Percentiles rank a stretch among this genome's conserved stretches.
Conservation (phyloP, 2,113 vertebrate species). For the Phalacrocorax pelagicus region DNA sequence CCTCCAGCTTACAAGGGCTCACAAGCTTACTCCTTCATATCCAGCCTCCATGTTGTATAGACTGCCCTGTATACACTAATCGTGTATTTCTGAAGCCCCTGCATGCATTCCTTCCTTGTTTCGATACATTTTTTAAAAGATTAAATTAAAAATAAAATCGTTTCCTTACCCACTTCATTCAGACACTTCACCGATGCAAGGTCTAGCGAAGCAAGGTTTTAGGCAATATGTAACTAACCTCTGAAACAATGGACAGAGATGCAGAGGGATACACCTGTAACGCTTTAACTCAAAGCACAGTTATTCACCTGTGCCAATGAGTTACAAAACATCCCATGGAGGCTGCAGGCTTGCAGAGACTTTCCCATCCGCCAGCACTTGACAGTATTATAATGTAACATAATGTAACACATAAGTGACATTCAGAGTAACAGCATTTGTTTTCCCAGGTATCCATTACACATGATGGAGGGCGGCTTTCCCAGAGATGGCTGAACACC, state of each 20-base stretch:
- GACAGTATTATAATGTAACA: no score
- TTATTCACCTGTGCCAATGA: no score
- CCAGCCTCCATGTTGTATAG: not conserved
- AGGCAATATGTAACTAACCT: no score
- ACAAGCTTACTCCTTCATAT: not conserved
- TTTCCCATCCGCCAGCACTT: no score
- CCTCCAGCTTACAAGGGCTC: not conserved
- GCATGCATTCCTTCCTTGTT: not conserved
- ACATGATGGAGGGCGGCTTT: not conserved
- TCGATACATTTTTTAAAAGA: not conserved
- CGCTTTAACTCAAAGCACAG: no score
- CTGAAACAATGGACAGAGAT: no score
- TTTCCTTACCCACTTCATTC: not conserved
- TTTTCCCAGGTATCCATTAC: rapidly evolving
- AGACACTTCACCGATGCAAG: not conserved
- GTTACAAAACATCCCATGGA: no score
- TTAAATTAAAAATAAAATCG: not conserved
- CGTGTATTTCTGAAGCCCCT: not conserved
- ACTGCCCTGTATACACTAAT: not conserved
- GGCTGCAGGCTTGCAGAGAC: no score
- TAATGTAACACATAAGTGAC: no score
- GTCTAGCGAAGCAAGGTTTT: not conserved
- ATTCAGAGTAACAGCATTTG: not conserved
- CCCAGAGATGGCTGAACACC: not conserved
- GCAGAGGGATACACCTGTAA: no score